Base-by-base conservation (phyloP, 2,797 vertebrate genomes). In the Trematomus bernacchii region DNA sequence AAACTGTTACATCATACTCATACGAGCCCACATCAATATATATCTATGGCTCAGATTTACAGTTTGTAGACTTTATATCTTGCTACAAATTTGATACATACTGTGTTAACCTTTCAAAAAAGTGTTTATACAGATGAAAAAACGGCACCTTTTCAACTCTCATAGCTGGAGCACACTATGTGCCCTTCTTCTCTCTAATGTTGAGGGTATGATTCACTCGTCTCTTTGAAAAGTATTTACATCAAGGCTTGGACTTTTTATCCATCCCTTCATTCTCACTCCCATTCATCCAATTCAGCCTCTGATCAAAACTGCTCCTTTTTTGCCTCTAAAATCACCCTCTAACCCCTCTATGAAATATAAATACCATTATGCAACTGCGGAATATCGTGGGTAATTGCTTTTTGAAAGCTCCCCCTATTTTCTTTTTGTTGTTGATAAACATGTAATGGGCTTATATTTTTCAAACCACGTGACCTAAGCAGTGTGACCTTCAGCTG, bases 211-310 rank as follows among this genome's bases (percentile, higher is more conserved):
- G 55, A 90, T 66, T 88, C 61, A 69, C 68, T 86, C 30, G 6
- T 77, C 84, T 86, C 85, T 90, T 91, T 87, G 77, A 90, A 88
- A 89, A 18, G 3, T 81, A 76, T 89, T 90, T 85, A 81, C 85
- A 89, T 86, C 33, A 77, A 84, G 75, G 74, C 75, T 87, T n/a
- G 75, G 66, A 76, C 71, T 86, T 64, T 89, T 90, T 87, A 89
- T 85, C 72, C 60, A 65, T 82, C 75, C 73, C 65, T 85, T 91
- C 71, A 86, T 71, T 80, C 66, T 81, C 70, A 46, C 57, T 78
- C 57, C 64, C 60, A 76, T 85, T 87, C 78, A 86, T 89, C 74
- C 85, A 79, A 83, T 88, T 81, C 57, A 72, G 76, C 71, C 83
- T 82, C 80, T 87, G 86, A 90, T 89, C 86, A 88, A 86, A 90